Evolutionary conservation across 2,113 vertebrate species (phyloP).

Genomic region (Dinomys branickii): DNA sequence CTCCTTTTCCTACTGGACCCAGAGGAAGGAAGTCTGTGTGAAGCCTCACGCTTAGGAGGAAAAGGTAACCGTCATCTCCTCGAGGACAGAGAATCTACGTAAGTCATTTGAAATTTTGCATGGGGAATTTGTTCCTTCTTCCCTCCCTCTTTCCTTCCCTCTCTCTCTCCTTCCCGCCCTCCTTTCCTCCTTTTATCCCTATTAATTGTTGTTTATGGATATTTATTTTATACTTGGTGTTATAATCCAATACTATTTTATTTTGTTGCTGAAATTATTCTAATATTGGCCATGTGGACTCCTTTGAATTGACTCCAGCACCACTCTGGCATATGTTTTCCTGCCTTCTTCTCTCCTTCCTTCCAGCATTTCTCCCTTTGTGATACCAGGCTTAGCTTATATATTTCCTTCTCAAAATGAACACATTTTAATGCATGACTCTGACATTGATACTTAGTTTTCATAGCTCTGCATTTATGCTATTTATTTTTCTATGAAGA

Average conservation of each 20-base stretch:
- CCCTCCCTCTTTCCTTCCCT: background rate
- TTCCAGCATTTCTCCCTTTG: no score
- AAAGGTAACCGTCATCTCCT: background rate
- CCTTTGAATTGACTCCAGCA: background rate
- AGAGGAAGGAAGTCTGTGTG: background rate
- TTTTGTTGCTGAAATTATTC: background rate
- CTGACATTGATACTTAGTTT: background rate
- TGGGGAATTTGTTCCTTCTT: background rate
- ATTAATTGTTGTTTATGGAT: background rate
- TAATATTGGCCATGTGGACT: background rate
- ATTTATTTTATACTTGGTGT: background rate
- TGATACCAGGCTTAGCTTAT: background rate
- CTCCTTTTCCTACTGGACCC: background rate
- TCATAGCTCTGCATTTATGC: background rate
- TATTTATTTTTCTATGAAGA: background rate
- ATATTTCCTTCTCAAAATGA: background rate
- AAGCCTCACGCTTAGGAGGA: background rate
- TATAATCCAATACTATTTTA: background rate
- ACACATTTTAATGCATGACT: background rate
- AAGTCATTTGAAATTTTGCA: background rate
- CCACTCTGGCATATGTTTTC: background rate
- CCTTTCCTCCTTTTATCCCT: background rate
- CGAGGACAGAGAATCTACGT: background rate
- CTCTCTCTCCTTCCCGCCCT: background rate
- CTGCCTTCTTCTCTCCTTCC: background rate